phyloP scores from a whole-genome alignment of 1,140 invertebrate genomes.

The Drosophila chauvacae region DNA sequence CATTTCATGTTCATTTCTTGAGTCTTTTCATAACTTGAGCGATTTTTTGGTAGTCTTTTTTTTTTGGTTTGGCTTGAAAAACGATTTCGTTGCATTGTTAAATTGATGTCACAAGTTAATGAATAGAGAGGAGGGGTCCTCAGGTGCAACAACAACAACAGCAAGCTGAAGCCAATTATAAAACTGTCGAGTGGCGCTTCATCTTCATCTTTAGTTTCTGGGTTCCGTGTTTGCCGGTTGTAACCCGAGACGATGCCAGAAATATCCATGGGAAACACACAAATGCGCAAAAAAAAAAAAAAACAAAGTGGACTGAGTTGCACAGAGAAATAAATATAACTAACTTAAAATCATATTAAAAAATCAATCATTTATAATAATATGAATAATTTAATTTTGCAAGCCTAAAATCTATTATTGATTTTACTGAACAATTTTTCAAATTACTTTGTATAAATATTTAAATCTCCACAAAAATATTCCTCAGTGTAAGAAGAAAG shows the following conservation, averaged over 20 bases:
- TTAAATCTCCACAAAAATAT: background rate
- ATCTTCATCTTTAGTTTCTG: slow-evolving; percentile 14
- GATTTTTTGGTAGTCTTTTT: slow-evolving; percentile 3
- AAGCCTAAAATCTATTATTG: background rate
- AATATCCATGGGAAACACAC: slow-evolving; percentile 33
- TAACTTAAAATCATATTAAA: no score
- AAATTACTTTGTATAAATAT: background rate
- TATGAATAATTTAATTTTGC: background rate
- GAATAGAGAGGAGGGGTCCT: slow-evolving; percentile 10
- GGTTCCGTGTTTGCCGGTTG: slow-evolving; percentile 33
- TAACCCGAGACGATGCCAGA: slow-evolving; percentile 44
- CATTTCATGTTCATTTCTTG: slow-evolving; percentile 35
- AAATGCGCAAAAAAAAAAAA: slow-evolving; percentile 17
- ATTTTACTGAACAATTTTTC: no score
- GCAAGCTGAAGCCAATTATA: slow-evolving; percentile 40
- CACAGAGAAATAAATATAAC: slow-evolving; percentile 4
- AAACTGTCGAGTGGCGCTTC: slow-evolving; percentile 35
- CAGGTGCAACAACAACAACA: slow-evolving; percentile 5
- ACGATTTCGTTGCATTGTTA: slow-evolving; percentile 33
- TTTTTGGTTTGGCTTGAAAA: slow-evolving; percentile 8
- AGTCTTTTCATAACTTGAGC: slow-evolving; percentile 21
- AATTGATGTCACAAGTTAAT: slow-evolving; percentile 39
- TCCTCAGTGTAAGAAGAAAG: background rate
- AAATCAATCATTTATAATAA: no score
- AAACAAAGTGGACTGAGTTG: background rate